Base-by-base conservation (phyloP, 2,888 invertebrate species). In the Polia nebulosa region DNA sequence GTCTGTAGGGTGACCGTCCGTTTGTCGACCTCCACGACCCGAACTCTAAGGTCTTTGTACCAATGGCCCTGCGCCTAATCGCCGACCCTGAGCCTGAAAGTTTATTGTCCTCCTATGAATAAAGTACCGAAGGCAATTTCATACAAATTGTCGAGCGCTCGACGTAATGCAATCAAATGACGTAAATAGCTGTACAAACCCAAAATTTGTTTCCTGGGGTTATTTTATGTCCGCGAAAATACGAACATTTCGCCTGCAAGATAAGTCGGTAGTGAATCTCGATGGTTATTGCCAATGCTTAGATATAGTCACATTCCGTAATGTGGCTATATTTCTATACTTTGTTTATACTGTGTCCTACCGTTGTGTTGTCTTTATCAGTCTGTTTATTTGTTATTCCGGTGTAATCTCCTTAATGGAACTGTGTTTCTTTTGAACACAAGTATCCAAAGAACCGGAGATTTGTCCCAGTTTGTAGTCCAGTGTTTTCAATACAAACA, bases 401-500 rank as follows among this genome's bases (percentile, higher is more conserved):
- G 49, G 72, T 67, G 75, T 87, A 88, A 89, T 90, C 84, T 81
- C 61, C 80, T 73, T 89, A 90, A 90, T 89, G 87, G 87, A 81
- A 75, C 78, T 80, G 83, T 89, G 86, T 88, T 91, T 88, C 87
- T 81, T 86, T 88, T 88, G 80, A 81, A 81, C 77, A 77, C 71
- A 81, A 79, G 76, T 75, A 83, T 87, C 82, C 85, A 85, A 72
- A 75, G 47, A 75, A 70, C 71, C 80, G 80, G 83, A 84, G 87
- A 88, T 91, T 88, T 90, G 91, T 87, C 90, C 91, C 82, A 91
- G 85, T 91, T 88, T 84, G 78, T 77, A 82, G 84, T 85, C 73
- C 83, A 79, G 81, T 91, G 89, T 92, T 93, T 91, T 91, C 88
- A 91, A 91, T 89, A 85, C 88, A 92, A 93, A 92, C 91, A 92